Evolutionary conservation across 2,888 invertebrate species (phyloP), one percentile per base, ranked within the genome.

Genomic region (Meiosimyza platycephala): DNA sequence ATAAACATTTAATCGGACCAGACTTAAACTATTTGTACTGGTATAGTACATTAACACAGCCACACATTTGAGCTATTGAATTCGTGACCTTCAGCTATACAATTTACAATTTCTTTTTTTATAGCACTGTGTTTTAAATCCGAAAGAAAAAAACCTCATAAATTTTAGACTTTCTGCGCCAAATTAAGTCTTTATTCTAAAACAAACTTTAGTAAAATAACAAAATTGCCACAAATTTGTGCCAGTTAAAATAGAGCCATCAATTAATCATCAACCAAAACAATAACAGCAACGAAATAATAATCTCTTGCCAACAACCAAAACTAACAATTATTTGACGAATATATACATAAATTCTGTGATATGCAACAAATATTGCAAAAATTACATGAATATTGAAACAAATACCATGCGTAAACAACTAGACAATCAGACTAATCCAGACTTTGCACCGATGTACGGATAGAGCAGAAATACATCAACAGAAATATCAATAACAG

Each of bases 291-390:
- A 54, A 54, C 13, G 5, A 54, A n/a, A 6, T 11, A 3, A 16
- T 55, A 55, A 55, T 55, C 55, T 18, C 18, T 22, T 55, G 18
- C 11, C 6, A 55, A 13, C 55, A 16, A 55, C 55, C 16, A 16
- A 55, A 55, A 18, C 55, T 11, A 55, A n/a, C 55, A 55, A 55
- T 55, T 55, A 55, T 55, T 55, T 16, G 22, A 11, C 55, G 55
- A 55, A 55, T 18, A 55, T 4, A 9, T 40, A 6, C 9, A 40
- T 40, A 40, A 6, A 40, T 40, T 40, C 1, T 40, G 9, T 9
- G 6, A 40, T 40, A 40, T 9, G 6, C 40, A 9, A 40, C 40
- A 40, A 40, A 40, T 40, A 40, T 40, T 40, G 40, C 40, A 40
- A 40, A 40, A 40, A 40, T 9, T 40, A 40, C 9, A 40, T 22